These are phyloP conservation scores for Lepus townsendii DNA, from an alignment of 2,797 vertebrate genomes.

Conservation along the genomic window DNA sequence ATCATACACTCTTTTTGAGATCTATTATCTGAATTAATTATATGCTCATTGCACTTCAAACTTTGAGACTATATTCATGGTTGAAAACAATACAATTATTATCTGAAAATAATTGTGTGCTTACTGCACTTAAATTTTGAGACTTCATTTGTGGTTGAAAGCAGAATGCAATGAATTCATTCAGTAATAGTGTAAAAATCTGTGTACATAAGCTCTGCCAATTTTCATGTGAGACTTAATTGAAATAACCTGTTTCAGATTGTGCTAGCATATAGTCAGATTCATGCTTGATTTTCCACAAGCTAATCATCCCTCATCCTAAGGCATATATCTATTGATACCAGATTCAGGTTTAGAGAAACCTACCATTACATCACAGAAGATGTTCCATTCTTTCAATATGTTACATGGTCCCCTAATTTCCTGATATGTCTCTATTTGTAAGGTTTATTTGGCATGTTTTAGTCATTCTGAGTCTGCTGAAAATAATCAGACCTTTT, in stretches of 20 bases:
- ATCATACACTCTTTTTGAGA: not conserved
- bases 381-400: not conserved
- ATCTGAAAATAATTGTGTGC: not conserved
- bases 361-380: not conserved
- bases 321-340: not conserved
- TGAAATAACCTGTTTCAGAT: not conserved
- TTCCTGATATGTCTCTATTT: not conserved
- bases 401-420: not conserved
- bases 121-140: not conserved
- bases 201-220: not conserved
- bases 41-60: not conserved
- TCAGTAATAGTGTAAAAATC: constrained; percentile 5
- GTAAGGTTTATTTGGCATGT: not conserved
- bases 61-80: not conserved
- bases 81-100: not conserved
- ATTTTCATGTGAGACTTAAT: constrained; percentile 3
- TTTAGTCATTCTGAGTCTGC: not conserved
- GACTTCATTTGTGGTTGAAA: not conserved
- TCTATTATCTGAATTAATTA: not conserved
- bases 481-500: not conserved
- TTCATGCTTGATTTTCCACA: not conserved
- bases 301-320: not conserved
- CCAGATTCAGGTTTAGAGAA: not conserved
- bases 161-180: constrained; percentile 31
- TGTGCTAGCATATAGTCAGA: not conserved